Conservation (phyloP, 2,888 invertebrate species). For the Pomacea canaliculata region DNA sequence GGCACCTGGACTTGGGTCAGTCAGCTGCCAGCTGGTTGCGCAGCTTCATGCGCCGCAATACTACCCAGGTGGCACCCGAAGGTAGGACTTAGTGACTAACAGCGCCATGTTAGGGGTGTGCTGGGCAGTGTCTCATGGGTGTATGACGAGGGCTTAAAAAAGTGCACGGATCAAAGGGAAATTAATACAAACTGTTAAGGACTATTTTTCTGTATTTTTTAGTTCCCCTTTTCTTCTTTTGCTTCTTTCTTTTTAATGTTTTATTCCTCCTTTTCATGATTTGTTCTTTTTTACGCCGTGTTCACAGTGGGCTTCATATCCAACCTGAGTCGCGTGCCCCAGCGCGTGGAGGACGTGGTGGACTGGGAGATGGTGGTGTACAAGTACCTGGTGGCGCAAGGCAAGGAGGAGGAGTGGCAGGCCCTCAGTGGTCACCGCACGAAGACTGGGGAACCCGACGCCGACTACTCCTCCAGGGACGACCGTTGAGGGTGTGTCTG, state of each 20-base stretch:
- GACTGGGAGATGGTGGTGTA: constrained; percentile 65
- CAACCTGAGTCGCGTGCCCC: constrained; percentile 25
- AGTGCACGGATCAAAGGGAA: no score
- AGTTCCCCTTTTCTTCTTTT: no score
- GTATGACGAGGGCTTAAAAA: no score
- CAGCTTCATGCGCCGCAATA: constrained; percentile 48
- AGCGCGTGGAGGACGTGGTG: constrained; percentile 65
- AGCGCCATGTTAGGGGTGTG: no score
- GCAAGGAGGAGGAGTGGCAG: constrained; percentile 37
- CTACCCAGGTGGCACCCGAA: constrained; percentile 59
- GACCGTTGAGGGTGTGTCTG: constrained; percentile 2
- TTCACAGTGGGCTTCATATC: constrained; percentile 13
- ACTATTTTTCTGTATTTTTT: no score
- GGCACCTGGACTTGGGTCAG: constrained; percentile 57
- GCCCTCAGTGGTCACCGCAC: background rate
- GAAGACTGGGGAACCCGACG: background rate
- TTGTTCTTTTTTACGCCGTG: background rate
- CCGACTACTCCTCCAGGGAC: constrained; percentile 8
- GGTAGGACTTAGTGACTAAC: constrained; percentile 38
- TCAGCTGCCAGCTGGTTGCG: constrained; percentile 49
- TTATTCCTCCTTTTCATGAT: background rate
- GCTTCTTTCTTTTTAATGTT: no score
- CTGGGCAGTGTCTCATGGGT: no score
- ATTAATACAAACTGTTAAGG: no score
- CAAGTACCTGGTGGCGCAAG: constrained; percentile 57